A percentile compares a stretch with the other conserved stretches of the same genome.
phyloP scores from a whole-genome alignment of 2,113 vertebrate species.

The Paracanthobrama guichenoti region DNA sequence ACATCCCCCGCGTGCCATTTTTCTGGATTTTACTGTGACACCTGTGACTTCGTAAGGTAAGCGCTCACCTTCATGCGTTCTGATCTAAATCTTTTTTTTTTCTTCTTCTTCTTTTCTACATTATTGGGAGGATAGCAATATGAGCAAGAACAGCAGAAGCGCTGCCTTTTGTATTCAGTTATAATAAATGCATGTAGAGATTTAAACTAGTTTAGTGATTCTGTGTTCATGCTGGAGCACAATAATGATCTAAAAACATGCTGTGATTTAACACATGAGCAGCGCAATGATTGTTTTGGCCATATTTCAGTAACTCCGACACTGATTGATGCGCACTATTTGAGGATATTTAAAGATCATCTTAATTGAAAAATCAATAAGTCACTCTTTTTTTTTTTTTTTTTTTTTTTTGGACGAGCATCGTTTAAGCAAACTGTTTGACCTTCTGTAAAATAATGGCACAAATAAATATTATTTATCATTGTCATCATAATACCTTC shows the following conservation, averaged over 20 bases:
- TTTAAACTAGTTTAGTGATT: not conserved
- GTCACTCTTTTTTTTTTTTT: slow-evolving; percentile 46
- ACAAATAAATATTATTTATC: slow-evolving; percentile 24
- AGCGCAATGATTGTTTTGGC: slow-evolving; percentile 51
- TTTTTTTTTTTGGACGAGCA: slow-evolving; percentile 16
- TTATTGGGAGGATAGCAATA: no score
- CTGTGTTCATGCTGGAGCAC: not conserved
- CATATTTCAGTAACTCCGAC: slow-evolving; percentile 51
- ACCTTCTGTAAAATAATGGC: slow-evolving; percentile 12
- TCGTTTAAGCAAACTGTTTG: slow-evolving; percentile 43
- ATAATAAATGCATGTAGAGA: not conserved
- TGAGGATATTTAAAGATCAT: slow-evolving; percentile 55
- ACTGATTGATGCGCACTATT: slow-evolving; percentile 59
- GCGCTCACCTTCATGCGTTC: not conserved
- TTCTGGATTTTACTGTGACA: slow-evolving; percentile 33
- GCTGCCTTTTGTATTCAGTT: not conserved
- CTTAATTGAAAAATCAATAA: slow-evolving; percentile 68
- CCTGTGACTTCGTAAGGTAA: slow-evolving; percentile 46
- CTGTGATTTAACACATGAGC: slow-evolving; percentile 51
- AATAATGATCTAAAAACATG: slow-evolving; percentile 31
- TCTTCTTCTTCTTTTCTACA: not conserved
- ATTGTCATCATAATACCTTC: not conserved
- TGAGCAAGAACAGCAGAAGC: not conserved
- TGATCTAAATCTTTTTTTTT: not conserved
- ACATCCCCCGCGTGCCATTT: not conserved